Evolutionary conservation across 2,113 vertebrate genomes (phyloP).

Genomic region (Tenrec ecaudatus): DNA sequence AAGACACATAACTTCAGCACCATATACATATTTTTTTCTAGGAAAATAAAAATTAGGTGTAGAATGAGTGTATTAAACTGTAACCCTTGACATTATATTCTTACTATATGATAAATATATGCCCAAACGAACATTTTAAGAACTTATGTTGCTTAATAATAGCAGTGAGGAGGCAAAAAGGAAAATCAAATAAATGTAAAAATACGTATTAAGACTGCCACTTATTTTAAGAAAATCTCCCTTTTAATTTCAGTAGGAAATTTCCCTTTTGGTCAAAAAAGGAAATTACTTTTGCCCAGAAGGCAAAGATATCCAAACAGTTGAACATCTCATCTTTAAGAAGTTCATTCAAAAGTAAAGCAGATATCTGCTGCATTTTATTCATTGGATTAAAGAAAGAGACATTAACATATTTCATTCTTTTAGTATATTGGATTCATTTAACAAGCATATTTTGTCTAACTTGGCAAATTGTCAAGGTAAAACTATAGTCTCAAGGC

Average conservation of each 20-base stretch:
- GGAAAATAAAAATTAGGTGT: background rate
- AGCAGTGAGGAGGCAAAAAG: background rate
- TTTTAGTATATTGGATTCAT: slow-evolving; percentile 7
- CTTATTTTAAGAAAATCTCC: background rate
- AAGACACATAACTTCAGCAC: background rate
- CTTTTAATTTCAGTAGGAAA: slow-evolving; percentile 27
- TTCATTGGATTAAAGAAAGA: slow-evolving; percentile 5
- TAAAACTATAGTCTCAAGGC: background rate
- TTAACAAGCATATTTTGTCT: background rate
- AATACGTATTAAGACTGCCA: background rate
- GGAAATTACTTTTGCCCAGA: background rate
- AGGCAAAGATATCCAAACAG: background rate
- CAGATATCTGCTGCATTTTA: background rate
- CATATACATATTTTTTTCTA: background rate
- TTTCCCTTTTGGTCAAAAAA: background rate
- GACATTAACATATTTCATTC: background rate
- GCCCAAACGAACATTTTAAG: background rate
- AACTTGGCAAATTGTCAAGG: background rate
- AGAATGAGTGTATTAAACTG: background rate
- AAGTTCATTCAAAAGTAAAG: background rate
- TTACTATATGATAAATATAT: background rate
- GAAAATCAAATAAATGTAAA: background rate
- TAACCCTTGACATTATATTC: background rate
- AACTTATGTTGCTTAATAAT: background rate
- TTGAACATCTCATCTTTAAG: slow-evolving; percentile 9